A percentile compares a stretch with the other conserved stretches of the same genome.
Conservation (phyloP, 2,888 invertebrate genomes). For the Drosophila rellima region DNA sequence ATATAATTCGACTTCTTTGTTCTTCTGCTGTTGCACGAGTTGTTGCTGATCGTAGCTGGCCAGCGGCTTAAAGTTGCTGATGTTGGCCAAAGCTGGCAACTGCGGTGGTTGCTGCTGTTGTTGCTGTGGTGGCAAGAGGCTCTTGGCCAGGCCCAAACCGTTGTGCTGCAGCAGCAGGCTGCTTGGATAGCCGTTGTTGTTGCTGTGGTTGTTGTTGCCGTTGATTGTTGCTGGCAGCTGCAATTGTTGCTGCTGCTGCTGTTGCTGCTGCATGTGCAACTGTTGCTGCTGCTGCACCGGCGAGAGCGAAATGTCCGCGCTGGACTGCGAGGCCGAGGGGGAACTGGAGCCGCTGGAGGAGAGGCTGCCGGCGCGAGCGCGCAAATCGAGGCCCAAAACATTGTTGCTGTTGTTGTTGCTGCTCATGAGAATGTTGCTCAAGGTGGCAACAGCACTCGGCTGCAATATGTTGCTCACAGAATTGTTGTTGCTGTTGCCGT, state of each 20-base stretch:
- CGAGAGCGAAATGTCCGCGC: constrained; percentile 88
- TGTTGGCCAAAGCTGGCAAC: constrained; percentile 66
- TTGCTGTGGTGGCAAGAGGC: constrained; percentile 57
- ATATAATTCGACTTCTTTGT: constrained; percentile 91
- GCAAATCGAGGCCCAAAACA: constrained; percentile 85
- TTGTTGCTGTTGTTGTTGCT: constrained; percentile 56
- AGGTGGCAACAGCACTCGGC: constrained; percentile 61
- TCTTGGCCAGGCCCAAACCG: constrained; percentile 66
- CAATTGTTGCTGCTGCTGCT: constrained; percentile 49
- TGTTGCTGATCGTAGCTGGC: constrained; percentile 83
- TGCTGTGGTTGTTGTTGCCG: constrained; percentile 20
- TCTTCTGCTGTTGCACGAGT: constrained; percentile 87
- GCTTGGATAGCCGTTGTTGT: constrained; percentile 40
- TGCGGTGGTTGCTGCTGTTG: constrained; percentile 51
- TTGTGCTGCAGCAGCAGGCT: constrained; percentile 60
- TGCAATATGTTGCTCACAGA: constrained; percentile 48
- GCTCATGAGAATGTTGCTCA: constrained; percentile 68
- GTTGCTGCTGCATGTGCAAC: constrained; percentile 51
- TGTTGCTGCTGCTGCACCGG: constrained; percentile 75
- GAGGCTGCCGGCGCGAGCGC: constrained; percentile 91
- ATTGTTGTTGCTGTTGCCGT: constrained; percentile 32
- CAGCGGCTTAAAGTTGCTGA: constrained; percentile 78
- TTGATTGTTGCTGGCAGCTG: constrained; percentile 26
- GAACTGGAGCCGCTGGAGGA: constrained; percentile 93
- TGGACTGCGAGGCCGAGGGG: constrained; percentile 91